Percentiles rank a stretch among this genome's conserved stretches.
Evolutionary conservation across 2,113 vertebrate species (phyloP).

Genomic region (Leucoraja erinaceus): DNA sequence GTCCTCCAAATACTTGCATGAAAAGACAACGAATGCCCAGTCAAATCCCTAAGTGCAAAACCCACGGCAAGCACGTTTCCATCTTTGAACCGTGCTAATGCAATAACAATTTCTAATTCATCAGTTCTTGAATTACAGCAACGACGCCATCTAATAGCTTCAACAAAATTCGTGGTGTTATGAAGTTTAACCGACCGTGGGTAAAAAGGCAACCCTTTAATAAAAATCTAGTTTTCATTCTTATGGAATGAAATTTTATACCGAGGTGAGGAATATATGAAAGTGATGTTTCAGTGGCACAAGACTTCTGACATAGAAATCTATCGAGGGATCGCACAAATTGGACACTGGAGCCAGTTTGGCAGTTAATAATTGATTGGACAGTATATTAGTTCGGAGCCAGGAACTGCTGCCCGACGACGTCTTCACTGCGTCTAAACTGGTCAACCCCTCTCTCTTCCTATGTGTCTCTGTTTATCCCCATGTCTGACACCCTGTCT

Average conservation of each 20-base stretch:
- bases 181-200: neutral
- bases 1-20: neutral
- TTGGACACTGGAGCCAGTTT: conserved; percentile 19
- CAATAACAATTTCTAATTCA: conserved; percentile 42
- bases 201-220: neutral
- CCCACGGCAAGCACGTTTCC: conserved; percentile 43
- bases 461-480: neutral
- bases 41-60: conserved; percentile 15
- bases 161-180: neutral
- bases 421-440: neutral
- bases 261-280: neutral
- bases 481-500: neutral
- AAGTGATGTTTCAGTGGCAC: neutral
- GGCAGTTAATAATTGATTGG: conserved; percentile 30
- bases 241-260: neutral
- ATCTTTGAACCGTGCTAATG: conserved; percentile 41
- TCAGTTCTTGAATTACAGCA: conserved; percentile 26
- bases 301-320: neutral
- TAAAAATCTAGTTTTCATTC: neutral
- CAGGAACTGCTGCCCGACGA: neutral
- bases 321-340: neutral
- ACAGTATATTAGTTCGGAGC: neutral
- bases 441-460: neutral
- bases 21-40: conserved; percentile 27
- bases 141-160: neutral